These are phyloP conservation scores for Apodemia zela DNA, from an alignment of 2,888 invertebrate species.

Conservation along the genomic window DNA sequence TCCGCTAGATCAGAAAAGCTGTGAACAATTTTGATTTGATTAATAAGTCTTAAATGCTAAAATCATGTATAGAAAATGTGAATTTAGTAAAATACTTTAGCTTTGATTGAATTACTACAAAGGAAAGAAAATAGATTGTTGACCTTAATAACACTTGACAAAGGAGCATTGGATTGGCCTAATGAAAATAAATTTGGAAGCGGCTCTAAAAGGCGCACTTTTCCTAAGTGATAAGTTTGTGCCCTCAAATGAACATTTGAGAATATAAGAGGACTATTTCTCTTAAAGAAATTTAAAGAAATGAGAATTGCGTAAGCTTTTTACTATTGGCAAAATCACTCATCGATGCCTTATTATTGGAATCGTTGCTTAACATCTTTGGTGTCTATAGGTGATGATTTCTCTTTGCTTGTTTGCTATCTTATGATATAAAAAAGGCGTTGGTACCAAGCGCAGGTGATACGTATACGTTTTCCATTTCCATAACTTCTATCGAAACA, in stretches of 20 bases:
- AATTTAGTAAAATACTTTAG: not conserved
- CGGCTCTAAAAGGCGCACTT: not conserved
- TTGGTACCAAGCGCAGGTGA: too few species aligned
- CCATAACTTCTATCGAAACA: too few species aligned
- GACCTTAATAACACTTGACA: constrained; percentile 10
- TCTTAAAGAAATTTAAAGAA: not conserved
- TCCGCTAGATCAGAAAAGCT: too few species aligned
- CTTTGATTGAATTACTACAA: not conserved
- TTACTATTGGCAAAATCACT: not conserved
- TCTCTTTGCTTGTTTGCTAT: too few species aligned
- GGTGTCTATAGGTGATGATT: too few species aligned
- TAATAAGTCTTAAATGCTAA: too few species aligned
- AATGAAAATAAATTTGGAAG: constrained; percentile 8
- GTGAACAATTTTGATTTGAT: too few species aligned
- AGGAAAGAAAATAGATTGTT: constrained; percentile 9
- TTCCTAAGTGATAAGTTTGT: constrained; percentile 1
- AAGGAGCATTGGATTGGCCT: not conserved
- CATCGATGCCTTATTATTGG: not conserved
- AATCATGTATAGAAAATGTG: too few species aligned
- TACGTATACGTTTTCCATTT: too few species aligned
- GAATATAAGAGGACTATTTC: not conserved
- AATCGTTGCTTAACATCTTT: too few species aligned
- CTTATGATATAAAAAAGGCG: too few species aligned
- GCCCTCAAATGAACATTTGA: not conserved
- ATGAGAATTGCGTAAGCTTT: not conserved